These are phyloP conservation scores for Bombus haemorrhoidalis DNA, from an alignment of 1,140 invertebrate genomes.

Conservation along the genomic window DNA sequence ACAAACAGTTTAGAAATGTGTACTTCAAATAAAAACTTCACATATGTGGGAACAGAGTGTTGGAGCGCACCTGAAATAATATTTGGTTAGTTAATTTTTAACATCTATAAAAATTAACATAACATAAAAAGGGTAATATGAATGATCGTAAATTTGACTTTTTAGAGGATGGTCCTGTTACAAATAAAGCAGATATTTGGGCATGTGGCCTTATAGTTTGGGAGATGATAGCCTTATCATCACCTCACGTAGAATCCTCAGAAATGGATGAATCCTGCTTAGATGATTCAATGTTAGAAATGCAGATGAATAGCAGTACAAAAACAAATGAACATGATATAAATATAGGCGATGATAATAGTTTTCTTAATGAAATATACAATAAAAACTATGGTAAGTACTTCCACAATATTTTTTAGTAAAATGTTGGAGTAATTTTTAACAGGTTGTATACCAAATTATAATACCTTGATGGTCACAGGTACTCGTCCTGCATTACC, in stretches of 20 bases:
- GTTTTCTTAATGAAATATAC: conserved; percentile 38
- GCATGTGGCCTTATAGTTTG: conserved; percentile 90
- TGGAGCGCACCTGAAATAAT: conserved; percentile 92
- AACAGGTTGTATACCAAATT: conserved; percentile 29
- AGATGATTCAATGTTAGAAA: conserved; percentile 55
- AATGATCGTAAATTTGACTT: not conserved
- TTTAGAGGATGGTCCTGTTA: conserved; percentile 82
- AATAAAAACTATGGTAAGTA: conserved; percentile 65
- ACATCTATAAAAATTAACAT: not conserved
- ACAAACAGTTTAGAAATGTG: conserved; percentile 86
- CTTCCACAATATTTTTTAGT: not conserved
- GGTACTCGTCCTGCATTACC: conserved; percentile 88
- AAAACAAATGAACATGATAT: conserved; percentile 35
- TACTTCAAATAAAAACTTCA: conserved; percentile 83
- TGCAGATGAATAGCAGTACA: not conserved
- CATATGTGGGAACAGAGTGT: conserved; percentile 86
- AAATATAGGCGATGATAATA: conserved; percentile 38
- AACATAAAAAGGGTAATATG: not conserved
- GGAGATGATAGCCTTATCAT: conserved; percentile 90
- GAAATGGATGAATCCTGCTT: conserved; percentile 69
- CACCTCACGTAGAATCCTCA: conserved; percentile 84
- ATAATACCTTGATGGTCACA: conserved; percentile 63
- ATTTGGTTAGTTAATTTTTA: conserved; percentile 64
- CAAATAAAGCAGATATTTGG: conserved; percentile 91
- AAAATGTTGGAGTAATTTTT: not conserved